phyloP scores from a whole-genome alignment of 2,888 invertebrate genomes.

The Syrphus vitripennis region DNA sequence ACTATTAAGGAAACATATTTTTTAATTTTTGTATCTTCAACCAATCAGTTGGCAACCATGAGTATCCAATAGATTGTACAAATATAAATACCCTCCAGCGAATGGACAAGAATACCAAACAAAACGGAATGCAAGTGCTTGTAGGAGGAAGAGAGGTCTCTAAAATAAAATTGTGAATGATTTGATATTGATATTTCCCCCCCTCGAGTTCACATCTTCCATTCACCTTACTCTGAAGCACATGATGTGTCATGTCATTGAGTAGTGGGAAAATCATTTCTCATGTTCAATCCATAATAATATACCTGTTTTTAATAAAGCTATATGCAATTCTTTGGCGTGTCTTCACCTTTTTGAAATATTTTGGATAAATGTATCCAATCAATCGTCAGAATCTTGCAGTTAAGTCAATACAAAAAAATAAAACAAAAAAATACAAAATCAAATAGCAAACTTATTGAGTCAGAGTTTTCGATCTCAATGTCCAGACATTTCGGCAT shows the following conservation, averaged over 20 bases:
- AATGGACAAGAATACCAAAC: constrained; percentile 42
- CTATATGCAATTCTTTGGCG: constrained; percentile 18
- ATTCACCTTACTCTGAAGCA: constrained; percentile 21
- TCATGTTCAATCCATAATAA: constrained; percentile 80
- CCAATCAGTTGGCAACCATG: neutral
- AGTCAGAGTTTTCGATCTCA: neutral
- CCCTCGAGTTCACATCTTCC: neutral
- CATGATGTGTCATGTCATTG: constrained; percentile 49
- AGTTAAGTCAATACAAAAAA: neutral
- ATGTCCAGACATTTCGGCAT: constrained; percentile 22
- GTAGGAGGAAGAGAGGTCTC: constrained; percentile 26
- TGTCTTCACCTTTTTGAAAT: constrained; percentile 49
- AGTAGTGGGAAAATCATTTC: constrained; percentile 76
- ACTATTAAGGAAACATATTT: too few species aligned
- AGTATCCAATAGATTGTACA: neutral
- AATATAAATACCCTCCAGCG: neutral
- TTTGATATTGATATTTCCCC: constrained; percentile 59
- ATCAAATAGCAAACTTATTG: constrained; percentile 8
- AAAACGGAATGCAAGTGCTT: constrained; percentile 57
- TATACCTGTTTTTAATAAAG: constrained; percentile 77
- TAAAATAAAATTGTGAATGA: constrained; percentile 66
- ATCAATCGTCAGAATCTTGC: constrained; percentile 29
- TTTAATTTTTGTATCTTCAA: too few species aligned
- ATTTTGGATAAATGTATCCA: constrained; percentile 43
- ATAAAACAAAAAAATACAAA: constrained; percentile 46